Evolutionary conservation across 2,113 vertebrate genomes (phyloP).

Genomic region (Megaptera novaeangliae): DNA sequence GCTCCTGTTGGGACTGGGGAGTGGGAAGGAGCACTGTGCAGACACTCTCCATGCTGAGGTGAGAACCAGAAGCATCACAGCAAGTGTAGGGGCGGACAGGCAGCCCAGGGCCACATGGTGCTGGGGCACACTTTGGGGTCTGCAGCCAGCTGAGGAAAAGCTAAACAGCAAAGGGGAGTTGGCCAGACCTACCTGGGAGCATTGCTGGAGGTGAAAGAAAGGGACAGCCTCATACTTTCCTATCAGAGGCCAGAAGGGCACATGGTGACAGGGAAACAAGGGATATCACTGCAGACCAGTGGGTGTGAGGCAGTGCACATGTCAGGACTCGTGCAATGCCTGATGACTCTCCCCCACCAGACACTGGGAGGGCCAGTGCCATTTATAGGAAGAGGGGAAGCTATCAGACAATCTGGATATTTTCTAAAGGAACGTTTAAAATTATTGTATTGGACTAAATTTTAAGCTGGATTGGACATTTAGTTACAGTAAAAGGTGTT

Average conservation of each 20-base stretch:
- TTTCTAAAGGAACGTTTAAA: background rate
- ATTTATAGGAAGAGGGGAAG: background rate
- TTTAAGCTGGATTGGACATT: slow-evolving; percentile 7
- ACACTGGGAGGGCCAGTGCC: background rate
- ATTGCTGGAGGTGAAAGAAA: background rate
- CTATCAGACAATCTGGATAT: background rate
- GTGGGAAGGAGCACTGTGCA: background rate
- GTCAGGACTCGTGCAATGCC: background rate
- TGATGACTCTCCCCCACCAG: background rate
- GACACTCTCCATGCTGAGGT: background rate
- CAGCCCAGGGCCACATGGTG: background rate
- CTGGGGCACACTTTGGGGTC: background rate
- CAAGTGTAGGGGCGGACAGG: background rate
- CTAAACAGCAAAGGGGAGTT: background rate
- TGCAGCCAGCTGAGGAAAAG: background rate
- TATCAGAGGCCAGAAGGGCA: background rate
- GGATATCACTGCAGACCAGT: background rate
- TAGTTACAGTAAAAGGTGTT: slow-evolving; percentile 20
- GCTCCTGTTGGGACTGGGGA: background rate
- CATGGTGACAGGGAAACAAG: background rate
- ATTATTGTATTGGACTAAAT: background rate
- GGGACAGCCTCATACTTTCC: background rate
- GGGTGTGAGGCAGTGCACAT: background rate
- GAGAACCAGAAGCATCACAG: background rate
- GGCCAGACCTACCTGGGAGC: background rate